These are phyloP conservation scores for Pontoporia blainvillei DNA, from an alignment of 2,113 vertebrate genomes.

Conservation along the genomic window DNA sequence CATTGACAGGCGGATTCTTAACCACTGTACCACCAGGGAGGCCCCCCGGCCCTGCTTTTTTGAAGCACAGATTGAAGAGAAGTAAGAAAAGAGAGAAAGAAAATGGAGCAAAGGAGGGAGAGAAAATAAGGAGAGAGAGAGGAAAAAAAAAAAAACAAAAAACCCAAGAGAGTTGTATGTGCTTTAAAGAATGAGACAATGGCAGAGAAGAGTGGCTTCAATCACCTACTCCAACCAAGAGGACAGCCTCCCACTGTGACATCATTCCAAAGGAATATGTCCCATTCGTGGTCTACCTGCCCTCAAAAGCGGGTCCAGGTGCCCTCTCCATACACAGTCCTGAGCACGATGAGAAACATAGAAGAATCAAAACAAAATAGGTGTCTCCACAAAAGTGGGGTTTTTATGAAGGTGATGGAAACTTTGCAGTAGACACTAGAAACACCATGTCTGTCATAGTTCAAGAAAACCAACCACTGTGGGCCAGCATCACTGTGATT, in stretches of 20 bases:
- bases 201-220: neutral
- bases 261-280: neutral
- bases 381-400: neutral
- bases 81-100: neutral
- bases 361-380: neutral
- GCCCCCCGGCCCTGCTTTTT: accelerated
- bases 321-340: too few species aligned
- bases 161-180: too few species aligned
- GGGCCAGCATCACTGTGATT: neutral
- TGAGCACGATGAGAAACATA: neutral
- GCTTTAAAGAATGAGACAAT: neutral
- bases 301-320: accelerated
- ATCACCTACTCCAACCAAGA: neutral
- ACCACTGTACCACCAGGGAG: too few species aligned
- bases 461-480: neutral
- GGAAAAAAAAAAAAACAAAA: too few species aligned
- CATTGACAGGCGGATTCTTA: too few species aligned
- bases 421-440: neutral
- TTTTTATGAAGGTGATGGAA: neutral
- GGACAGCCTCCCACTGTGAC: neutral
- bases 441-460: neutral
- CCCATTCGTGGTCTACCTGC: too few species aligned
- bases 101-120: neutral
- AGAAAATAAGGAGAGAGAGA: neutral
- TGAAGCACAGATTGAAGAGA: neutral